A percentile compares a stretch with the other conserved stretches of the same genome.
These are phyloP conservation scores for Rhamnusium bicolor DNA, from an alignment of 2,888 invertebrate genomes.

Conservation along the genomic window DNA sequence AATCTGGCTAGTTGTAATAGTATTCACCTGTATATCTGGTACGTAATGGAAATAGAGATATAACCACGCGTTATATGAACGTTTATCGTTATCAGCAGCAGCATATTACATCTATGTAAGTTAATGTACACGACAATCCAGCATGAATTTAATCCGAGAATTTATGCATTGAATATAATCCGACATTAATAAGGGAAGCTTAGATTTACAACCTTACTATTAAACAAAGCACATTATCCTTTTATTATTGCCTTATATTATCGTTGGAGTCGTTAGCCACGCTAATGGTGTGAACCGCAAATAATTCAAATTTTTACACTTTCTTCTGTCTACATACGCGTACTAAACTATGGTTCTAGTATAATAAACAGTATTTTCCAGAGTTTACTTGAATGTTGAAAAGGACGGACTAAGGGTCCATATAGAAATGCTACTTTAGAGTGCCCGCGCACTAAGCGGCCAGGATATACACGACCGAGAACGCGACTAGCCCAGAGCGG, in stretches of 20 bases:
- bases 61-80: background rate
- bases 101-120: constrained; percentile 23
- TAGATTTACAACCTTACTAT: constrained; percentile 20
- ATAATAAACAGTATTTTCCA: too few species aligned
- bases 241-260: constrained; percentile 2
- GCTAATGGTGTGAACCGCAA: background rate
- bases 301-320: background rate
- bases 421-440: too few species aligned
- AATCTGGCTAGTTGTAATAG: constrained; percentile 9
- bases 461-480: too few species aligned
- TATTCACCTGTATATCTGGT: constrained; percentile 4
- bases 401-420: too few species aligned
- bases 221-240: background rate
- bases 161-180: constrained; percentile 33
- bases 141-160: constrained; percentile 29
- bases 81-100: constrained; percentile 34
- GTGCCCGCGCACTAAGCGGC: too few species aligned
- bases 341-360: too few species aligned
- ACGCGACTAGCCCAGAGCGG: too few species aligned
- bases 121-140: constrained; percentile 31
- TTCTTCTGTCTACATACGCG: background rate
- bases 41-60: constrained; percentile 1
- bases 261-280: background rate
- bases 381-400: too few species aligned
- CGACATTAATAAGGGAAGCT: constrained; percentile 22